Conservation (phyloP, 1,140 invertebrate genomes). For the Ceratina calcarata region DNA sequence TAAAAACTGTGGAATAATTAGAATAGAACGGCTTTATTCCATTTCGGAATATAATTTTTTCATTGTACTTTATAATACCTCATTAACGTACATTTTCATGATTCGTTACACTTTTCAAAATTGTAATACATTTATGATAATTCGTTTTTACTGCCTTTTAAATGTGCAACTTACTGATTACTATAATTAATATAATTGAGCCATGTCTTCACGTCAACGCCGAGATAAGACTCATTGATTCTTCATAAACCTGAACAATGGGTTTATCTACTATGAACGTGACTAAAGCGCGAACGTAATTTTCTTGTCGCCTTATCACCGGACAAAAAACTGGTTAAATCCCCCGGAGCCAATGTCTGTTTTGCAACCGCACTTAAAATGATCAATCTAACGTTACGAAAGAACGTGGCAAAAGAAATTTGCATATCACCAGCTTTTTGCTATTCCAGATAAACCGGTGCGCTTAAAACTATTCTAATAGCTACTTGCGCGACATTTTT, state of each 20-base stretch:
- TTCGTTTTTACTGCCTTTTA: not conserved
- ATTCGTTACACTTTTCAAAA: not conserved
- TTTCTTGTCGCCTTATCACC: not conserved
- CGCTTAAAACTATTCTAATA: not conserved
- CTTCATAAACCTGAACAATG: no score
- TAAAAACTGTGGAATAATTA: not conserved
- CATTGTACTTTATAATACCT: no score
- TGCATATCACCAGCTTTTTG: not conserved
- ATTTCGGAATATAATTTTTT: not conserved
- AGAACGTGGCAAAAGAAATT: not conserved
- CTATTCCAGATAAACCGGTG: not conserved
- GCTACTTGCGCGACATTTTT: not conserved
- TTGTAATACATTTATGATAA: not conserved
- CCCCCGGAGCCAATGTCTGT: not conserved
- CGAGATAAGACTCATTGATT: no score
- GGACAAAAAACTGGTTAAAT: not conserved
- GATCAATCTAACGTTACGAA: not conserved
- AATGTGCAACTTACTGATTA: not conserved
- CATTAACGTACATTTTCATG: no score
- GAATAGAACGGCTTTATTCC: not conserved
- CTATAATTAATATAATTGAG: no score
- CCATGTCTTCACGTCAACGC: no score
- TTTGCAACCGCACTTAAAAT: not conserved
- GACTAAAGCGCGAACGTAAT: not conserved
- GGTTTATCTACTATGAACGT: not conserved